Evolutionary conservation across 2,113 vertebrate genomes (phyloP), one percentile per base, ranked within the genome.

Genomic region (Sapajus apella): DNA sequence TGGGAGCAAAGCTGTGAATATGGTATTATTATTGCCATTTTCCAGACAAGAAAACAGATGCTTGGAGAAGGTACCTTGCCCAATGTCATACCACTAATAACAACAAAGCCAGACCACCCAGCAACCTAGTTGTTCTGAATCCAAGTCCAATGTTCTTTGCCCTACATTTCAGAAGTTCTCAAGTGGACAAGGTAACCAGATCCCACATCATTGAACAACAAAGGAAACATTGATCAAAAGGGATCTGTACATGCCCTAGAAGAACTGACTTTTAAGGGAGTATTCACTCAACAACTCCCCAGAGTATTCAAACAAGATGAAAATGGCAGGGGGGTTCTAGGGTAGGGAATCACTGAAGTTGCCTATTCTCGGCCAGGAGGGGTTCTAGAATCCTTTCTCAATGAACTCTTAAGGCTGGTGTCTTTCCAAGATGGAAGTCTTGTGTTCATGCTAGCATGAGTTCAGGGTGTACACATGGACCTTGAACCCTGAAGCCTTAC

Each of bases 61-160:
- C 61, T 73, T 72, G 47, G 88, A 94, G 64, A 87, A 79, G 50
- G 61, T 43, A 25, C 47, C 45, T 37, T 84, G n/a, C 68, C 58
- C 80, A 40, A 10, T 47, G 70, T 77, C 94, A 87, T 20, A 37
- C 55, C 91, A 37, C 76, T 64, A 96, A 94, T 64, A 91, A 73
- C 70, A 92, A 77, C 92, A 87, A 97, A 97, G 85, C 12, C 58
- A 92, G 94, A 79, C 92, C 96, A 95, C 94, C 88, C 81, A 92
- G 75, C 40, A 58, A 1, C 43, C 75, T 45, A n/a, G n/a, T 4
- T 52, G 70, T 58, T 73, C 90, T 32, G 45, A 77, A n/a, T 81
- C 80, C 90, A 94, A 87, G 30, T 50, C 23, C 55, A 80, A 11
- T 52, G 55, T 18, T 81, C 79, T 86, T 64, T 89, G 35, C 37